Evolutionary conservation across 2,797 vertebrate genomes (phyloP), one percentile per base, ranked within the genome.

Genomic region (Myotis daubentonii): DNA sequence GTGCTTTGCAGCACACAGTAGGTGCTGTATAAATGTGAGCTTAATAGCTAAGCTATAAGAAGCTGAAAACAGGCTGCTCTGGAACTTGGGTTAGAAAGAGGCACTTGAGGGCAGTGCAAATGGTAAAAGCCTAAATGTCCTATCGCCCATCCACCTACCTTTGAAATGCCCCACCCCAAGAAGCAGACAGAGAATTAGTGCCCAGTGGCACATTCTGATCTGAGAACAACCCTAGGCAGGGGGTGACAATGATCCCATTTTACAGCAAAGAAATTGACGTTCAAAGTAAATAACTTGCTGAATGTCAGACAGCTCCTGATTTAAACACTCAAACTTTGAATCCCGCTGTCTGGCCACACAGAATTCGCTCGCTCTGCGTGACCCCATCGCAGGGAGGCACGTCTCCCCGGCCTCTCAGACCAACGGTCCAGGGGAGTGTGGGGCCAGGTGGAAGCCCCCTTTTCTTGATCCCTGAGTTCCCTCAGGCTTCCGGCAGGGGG

Each of bases 401-500:
- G 6, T 13, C 41, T 66, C 13, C 15, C 17, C 0, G 0, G 57
- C 30, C 7, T 20, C 23, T 30, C 30, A 23, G 53, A 72, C 22
- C 55, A 15, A 10, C 3, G 30, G 22, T 57, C 4, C 44, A 0
- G 8, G 0, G 9, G 25, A 38, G 47, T 12, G 2, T 10, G 17
- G n/a, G 28, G 4, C 33, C 28, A 1, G 30, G 44, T 8, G 44
- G 38, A 74, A 83, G 23, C 66, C 60, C 3, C 6, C 23, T 55
- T 89, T 82, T 47, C 41, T 44, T 7, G 81, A 79, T 12, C 33
- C 60, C 74, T 8, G 76, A 76, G 89, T 66, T 97, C 89, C 89
- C 72, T 1, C 16, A 51, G 55, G n/a, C 23, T 80, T 82, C 93
- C 96, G 51, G 95, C 93, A 97, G 97, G 93, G 93, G 96, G 93